phyloP scores from a whole-genome alignment of 2,797 vertebrate species.

The Coilia nasus region DNA sequence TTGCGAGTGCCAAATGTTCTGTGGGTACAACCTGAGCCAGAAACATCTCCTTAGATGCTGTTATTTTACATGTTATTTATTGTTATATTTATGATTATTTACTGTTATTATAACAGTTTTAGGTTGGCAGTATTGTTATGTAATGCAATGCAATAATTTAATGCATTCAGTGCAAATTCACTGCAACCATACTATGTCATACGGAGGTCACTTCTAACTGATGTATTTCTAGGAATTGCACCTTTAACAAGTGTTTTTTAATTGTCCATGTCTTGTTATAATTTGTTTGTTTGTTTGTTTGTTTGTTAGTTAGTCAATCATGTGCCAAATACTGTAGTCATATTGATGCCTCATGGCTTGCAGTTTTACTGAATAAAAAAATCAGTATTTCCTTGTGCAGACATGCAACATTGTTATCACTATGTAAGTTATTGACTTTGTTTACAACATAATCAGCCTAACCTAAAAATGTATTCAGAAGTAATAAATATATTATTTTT shows the following conservation, averaged over 20 bases:
- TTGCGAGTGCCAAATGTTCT: background rate
- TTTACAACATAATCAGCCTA: background rate
- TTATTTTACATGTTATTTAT: background rate
- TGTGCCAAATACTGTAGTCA: conserved; percentile 4
- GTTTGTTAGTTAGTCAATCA: background rate
- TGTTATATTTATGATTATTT: too few species aligned
- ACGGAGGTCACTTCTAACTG: background rate
- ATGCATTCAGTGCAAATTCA: background rate
- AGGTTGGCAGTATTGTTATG: background rate
- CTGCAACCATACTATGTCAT: background rate
- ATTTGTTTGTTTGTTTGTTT: background rate
- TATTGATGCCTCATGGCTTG: background rate
- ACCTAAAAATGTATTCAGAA: background rate
- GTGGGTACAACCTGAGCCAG: background rate
- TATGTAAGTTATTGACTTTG: background rate
- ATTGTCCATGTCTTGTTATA: background rate
- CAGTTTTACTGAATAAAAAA: background rate
- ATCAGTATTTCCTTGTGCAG: background rate
- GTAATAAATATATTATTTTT: conserved; percentile 5
- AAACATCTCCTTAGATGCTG: background rate
- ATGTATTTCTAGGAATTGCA: background rate
- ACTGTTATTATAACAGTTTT: background rate
- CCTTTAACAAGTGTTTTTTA: background rate
- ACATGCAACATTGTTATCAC: background rate
- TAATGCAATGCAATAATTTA: background rate